Evolutionary conservation across 2,888 invertebrate species (phyloP).

Genomic region (Amphipyra berbera): DNA sequence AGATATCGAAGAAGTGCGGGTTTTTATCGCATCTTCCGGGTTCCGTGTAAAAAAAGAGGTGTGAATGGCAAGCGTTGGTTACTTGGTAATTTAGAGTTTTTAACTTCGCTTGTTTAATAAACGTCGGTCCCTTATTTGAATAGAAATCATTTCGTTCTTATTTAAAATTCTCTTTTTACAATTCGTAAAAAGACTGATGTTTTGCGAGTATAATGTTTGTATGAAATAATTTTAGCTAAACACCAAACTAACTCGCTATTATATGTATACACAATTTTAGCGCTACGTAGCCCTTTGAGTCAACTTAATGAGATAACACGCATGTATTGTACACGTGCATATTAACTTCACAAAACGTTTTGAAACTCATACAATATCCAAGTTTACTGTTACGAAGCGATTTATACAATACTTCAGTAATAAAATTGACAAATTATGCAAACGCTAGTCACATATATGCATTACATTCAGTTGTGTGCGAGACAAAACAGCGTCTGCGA

Average conservation of each 20-base stretch:
- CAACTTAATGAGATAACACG: background rate
- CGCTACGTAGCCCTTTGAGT: background rate
- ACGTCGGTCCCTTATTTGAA: too few relatives aligned
- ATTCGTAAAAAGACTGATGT: too few relatives aligned
- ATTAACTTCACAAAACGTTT: constrained; percentile 21
- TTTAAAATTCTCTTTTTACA: too few relatives aligned
- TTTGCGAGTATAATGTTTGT: too few relatives aligned
- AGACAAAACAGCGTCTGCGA: constrained; percentile 56
- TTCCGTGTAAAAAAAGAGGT: constrained; percentile 16
- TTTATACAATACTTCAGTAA: constrained; percentile 37
- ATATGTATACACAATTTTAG: background rate
- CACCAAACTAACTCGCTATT: background rate
- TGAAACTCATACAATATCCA: constrained; percentile 7
- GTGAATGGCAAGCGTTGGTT: background rate
- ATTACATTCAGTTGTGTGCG: constrained; percentile 28
- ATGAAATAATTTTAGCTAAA: background rate
- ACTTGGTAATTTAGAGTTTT: background rate
- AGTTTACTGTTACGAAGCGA: constrained; percentile 15
- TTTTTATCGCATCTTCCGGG: constrained; percentile 40
- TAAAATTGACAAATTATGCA: constrained; percentile 59
- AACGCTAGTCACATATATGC: constrained; percentile 43
- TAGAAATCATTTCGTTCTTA: background rate
- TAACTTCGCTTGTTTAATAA: background rate
- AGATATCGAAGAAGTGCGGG: constrained; percentile 18
- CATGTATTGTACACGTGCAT: constrained; percentile 9